Evolutionary conservation across 53 echinoderm and acorn worm genomes (phyloP).

Genomic region (Arbacia lixula): DNA sequence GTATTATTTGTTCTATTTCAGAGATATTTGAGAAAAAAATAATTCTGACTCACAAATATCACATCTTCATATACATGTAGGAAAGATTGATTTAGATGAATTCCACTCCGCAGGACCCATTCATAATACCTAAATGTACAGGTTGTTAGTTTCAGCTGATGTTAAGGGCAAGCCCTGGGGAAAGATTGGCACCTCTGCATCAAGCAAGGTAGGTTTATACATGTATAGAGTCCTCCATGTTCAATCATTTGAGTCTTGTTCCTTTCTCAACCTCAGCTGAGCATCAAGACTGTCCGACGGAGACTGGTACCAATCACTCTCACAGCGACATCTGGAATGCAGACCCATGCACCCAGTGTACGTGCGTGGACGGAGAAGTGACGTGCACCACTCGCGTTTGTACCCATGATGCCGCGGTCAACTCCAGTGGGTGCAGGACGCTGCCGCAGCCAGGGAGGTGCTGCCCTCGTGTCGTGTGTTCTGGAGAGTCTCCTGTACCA

Average conservation of each 20-base stretch:
- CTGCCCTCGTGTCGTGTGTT: constrained; percentile 45
- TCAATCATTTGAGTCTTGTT: not conserved
- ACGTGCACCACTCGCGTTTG: constrained; percentile 36
- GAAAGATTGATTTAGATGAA: too few species aligned
- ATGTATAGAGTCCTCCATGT: too few species aligned
- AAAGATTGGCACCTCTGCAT: too few species aligned
- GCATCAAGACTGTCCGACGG: not conserved
- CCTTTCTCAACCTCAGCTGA: not conserved
- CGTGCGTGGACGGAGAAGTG: constrained; percentile 31
- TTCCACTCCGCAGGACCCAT: too few species aligned
- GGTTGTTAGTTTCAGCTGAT: too few species aligned
- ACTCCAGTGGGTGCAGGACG: not conserved
- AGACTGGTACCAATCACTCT: not conserved
- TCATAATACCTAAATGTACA: too few species aligned
- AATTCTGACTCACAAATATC: too few species aligned
- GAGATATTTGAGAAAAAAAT: too few species aligned
- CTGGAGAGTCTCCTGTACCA: not conserved
- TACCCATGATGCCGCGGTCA: not conserved
- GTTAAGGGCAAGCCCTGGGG: too few species aligned
- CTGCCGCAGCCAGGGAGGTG: constrained; percentile 30
- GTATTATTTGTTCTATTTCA: too few species aligned
- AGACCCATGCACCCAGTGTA: constrained; percentile 50
- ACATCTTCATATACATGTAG: too few species aligned
- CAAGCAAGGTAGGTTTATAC: too few species aligned
- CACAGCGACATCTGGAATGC: constrained; percentile 37